Percentiles rank a stretch among this genome's conserved stretches.
Evolutionary conservation across 1,140 invertebrate genomes (phyloP).

Genomic region (Heliconius melpomene): DNA sequence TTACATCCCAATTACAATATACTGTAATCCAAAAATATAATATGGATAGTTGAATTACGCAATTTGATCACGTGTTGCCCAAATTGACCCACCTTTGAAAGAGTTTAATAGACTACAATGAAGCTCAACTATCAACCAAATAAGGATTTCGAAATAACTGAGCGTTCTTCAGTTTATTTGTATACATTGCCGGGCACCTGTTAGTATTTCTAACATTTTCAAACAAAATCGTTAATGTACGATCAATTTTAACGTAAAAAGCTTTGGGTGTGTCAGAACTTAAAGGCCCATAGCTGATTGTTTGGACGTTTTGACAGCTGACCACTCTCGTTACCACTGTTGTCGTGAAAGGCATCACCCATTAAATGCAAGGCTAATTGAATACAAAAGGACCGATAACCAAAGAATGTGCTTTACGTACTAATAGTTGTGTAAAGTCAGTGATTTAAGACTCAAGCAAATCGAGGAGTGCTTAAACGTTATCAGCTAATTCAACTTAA

Average conservation of each 20-base stretch:
- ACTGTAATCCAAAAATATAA: constrained; percentile 44
- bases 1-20: constrained; percentile 54
- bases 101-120: constrained; percentile 78
- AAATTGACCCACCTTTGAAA: constrained; percentile 73
- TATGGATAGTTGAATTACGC: constrained; percentile 61
- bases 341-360: constrained; percentile 77
- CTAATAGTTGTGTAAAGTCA: constrained; percentile 54
- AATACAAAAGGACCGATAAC: constrained; percentile 79
- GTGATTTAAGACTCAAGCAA: constrained; percentile 16
- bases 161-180: background rate
- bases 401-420: constrained; percentile 69
- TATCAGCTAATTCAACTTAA: background rate
- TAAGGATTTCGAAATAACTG: constrained; percentile 24
- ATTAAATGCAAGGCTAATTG: constrained; percentile 79
- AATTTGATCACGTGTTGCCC: constrained; percentile 68
- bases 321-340: constrained; percentile 78
- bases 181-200: constrained; percentile 32
- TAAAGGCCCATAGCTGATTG: constrained; percentile 62
- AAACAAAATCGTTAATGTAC: constrained; percentile 39
- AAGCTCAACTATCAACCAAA: constrained; percentile 55
- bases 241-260: constrained; percentile 7
- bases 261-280: constrained; percentile 20
- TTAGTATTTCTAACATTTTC: background rate
- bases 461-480: background rate
- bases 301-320: constrained; percentile 80